Conservation (phyloP, 1,140 invertebrate genomes). For the Lordiphosa collinella region DNA sequence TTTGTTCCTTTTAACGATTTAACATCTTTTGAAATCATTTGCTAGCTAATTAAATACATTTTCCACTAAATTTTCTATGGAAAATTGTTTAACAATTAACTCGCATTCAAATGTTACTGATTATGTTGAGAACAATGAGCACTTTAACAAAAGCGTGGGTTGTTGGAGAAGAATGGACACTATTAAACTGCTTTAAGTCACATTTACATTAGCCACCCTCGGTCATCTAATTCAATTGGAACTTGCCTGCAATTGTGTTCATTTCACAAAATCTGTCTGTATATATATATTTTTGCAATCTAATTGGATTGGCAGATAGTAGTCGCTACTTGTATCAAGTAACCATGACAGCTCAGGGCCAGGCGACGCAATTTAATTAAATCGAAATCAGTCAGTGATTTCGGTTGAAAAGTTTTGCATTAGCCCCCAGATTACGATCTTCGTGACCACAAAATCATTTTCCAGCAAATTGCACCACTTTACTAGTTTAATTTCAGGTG, state of each 20-base stretch:
- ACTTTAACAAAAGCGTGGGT: no score
- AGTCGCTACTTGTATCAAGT: background rate
- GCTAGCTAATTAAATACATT: constrained; percentile 66
- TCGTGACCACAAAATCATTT: no score
- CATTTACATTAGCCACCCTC: constrained; percentile 2
- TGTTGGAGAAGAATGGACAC: no score
- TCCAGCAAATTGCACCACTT: no score
- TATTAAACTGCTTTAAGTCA: constrained; percentile 2
- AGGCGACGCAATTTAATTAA: constrained; percentile 10
- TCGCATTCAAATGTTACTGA: constrained; percentile 11
- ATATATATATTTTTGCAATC: background rate
- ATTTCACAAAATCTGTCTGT: no score
- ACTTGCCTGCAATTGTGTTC: background rate
- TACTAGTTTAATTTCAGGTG: no score
- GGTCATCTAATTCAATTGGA: constrained; percentile 6
- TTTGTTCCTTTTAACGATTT: background rate
- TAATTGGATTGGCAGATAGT: constrained; percentile 26
- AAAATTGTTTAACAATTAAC: constrained; percentile 53
- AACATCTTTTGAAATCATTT: constrained; percentile 52
- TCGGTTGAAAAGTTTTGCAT: no score
- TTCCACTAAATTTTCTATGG: constrained; percentile 28
- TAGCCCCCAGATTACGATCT: no score
- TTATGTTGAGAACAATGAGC: background rate
- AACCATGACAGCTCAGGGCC: constrained; percentile 16
- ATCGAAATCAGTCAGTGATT: background rate